Conservation (phyloP, 2,797 vertebrate species). For the Acrossocheilus fasciatus region DNA sequence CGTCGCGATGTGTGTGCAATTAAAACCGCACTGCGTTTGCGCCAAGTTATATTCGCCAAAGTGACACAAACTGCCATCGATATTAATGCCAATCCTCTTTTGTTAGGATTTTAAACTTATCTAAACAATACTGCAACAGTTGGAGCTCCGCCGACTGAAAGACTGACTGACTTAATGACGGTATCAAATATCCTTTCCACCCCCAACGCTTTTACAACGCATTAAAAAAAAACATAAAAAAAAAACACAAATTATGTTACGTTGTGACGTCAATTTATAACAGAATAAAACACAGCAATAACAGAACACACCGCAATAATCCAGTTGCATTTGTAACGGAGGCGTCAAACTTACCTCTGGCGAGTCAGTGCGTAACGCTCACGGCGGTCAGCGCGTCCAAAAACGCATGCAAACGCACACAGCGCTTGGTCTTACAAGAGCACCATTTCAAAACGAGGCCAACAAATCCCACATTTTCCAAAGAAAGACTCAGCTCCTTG, state of each 20-base stretch:
- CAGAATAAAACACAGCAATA: neutral
- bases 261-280: neutral
- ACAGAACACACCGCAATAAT: neutral
- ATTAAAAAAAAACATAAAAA: neutral
- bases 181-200: conserved; percentile 49
- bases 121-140: conserved; percentile 76
- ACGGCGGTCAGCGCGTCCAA: conserved; percentile 34
- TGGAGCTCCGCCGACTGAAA: conserved; percentile 64
- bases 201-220: conserved; percentile 7
- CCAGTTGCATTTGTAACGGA: conserved; percentile 29
- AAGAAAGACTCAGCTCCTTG: conserved; percentile 36
- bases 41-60: conserved; percentile 44
- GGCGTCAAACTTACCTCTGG: conserved; percentile 70
- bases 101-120: conserved; percentile 14
- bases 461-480: conserved; percentile 46
- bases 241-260: neutral
- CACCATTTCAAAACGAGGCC: conserved; percentile 27
- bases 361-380: conserved; percentile 36
- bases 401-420: conserved; percentile 34
- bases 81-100: neutral
- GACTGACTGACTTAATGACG: conserved; percentile 53
- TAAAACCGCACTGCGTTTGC: conserved; percentile 77
- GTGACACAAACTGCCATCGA: conserved; percentile 1
- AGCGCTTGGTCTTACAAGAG: conserved; percentile 14
- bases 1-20: conserved; percentile 59